Evolutionary conservation across 2,113 vertebrate genomes (phyloP).

Genomic region (Rhea americana): DNA sequence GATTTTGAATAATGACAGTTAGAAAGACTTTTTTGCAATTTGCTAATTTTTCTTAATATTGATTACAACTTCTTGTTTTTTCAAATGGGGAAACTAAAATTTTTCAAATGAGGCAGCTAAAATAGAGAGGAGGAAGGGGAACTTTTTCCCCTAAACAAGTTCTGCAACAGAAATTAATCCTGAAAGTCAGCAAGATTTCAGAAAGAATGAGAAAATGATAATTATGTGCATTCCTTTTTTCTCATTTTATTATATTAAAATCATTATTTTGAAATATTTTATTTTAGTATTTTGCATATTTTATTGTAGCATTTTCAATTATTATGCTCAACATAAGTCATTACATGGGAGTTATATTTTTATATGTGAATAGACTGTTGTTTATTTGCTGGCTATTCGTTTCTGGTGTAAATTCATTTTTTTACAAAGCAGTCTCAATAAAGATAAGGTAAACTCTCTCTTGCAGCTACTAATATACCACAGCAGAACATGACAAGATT

Average conservation of each 20-base stretch:
- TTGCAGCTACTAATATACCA: neutral
- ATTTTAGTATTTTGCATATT: neutral
- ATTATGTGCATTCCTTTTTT: neutral
- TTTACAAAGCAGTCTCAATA: neutral
- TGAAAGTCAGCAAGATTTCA: neutral
- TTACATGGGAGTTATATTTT: neutral
- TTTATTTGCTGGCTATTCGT: neutral
- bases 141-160: neutral
- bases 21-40: neutral
- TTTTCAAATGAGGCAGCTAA: neutral
- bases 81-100: neutral
- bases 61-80: neutral
- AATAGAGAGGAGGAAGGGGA: neutral
- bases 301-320: neutral
- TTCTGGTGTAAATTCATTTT: neutral
- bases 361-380: neutral
- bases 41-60: neutral
- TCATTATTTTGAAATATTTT: neutral
- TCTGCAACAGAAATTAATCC: neutral
- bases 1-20: neutral
- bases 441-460: neutral
- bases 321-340: neutral
- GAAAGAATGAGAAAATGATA: neutral
- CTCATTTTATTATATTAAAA: neutral
- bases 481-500: neutral